Percentiles rank a stretch among this genome's conserved stretches.
Conservation (phyloP, 2,113 vertebrate species). For the Dasyprocta punctata region DNA sequence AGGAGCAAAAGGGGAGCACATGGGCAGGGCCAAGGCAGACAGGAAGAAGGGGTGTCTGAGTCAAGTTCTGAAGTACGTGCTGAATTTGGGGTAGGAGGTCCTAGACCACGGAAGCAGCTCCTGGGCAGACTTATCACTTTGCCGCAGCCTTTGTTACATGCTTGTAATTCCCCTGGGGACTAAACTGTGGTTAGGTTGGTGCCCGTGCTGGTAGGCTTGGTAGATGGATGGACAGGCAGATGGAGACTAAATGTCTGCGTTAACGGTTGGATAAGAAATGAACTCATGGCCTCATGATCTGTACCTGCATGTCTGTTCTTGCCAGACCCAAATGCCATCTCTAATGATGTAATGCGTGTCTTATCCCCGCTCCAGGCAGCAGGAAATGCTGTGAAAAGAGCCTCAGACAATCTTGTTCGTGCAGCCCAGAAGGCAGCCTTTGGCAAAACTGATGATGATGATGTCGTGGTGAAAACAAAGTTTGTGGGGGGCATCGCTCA, state of each 20-base stretch:
- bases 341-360: slow-evolving; percentile 2
- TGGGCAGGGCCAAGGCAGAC: background rate
- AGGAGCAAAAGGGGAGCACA: background rate
- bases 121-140: background rate
- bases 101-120: background rate
- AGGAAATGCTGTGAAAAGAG: slow-evolving; percentile 98
- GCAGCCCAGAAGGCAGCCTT: slow-evolving; percentile 99
- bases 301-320: slow-evolving; percentile 44
- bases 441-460: slow-evolving; percentile 95
- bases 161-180: background rate
- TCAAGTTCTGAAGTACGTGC: background rate
- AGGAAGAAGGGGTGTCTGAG: background rate
- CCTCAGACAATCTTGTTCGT: slow-evolving; percentile 98
- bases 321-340: background rate
- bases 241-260: background rate
- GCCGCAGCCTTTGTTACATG: background rate
- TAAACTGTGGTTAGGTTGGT: background rate
- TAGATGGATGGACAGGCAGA: background rate
- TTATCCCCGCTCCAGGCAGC: slow-evolving; percentile 88
- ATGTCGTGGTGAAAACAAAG: slow-evolving; percentile 97
- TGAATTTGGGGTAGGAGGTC: background rate
- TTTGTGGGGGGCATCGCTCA: slow-evolving; percentile 99
- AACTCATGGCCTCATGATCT: background rate
- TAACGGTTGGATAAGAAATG: background rate
- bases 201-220: background rate